These are phyloP conservation scores for Odontamblyopus rebecca DNA, from an alignment of 2,797 vertebrate genomes.

Conservation along the genomic window DNA sequence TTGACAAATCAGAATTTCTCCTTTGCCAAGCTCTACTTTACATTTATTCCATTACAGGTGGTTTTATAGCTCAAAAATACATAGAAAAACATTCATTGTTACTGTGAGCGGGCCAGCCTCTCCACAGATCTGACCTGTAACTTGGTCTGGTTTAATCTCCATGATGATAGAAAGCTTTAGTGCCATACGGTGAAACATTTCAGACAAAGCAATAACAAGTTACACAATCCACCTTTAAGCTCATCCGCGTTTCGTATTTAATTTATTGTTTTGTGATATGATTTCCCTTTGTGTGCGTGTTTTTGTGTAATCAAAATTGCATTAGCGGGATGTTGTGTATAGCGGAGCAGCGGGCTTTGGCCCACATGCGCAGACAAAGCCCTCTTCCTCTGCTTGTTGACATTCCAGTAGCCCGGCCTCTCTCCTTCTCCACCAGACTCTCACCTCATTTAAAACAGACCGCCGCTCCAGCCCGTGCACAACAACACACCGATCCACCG, in stretches of 20 bases:
- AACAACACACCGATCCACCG: slow-evolving; percentile 12
- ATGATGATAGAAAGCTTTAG: no score
- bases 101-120: no score
- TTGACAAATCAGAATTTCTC: no score
- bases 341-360: slow-evolving; percentile 13
- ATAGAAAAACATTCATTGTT: no score
- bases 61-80: no score
- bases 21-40: no score
- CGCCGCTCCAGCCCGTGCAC: slow-evolving; percentile 2
- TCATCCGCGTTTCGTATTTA: neutral
- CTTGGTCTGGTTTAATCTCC: no score
- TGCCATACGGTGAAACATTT: no score
- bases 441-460: slow-evolving; percentile 64
- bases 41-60: no score
- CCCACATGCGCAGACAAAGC: slow-evolving; percentile 51
- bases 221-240: no score
- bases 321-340: slow-evolving; percentile 12
- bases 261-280: slow-evolving; percentile 10
- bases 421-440: slow-evolving; percentile 48
- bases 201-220: no score
- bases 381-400: slow-evolving; percentile 59
- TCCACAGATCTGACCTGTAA: no score
- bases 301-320: slow-evolving; percentile 26
- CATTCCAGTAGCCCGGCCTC: slow-evolving; percentile 70
- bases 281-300: slow-evolving; percentile 9